A percentile compares a stretch with the other conserved stretches of the same genome.
Conservation (phyloP, 1,140 invertebrate species). For the Phortica variegata region DNA sequence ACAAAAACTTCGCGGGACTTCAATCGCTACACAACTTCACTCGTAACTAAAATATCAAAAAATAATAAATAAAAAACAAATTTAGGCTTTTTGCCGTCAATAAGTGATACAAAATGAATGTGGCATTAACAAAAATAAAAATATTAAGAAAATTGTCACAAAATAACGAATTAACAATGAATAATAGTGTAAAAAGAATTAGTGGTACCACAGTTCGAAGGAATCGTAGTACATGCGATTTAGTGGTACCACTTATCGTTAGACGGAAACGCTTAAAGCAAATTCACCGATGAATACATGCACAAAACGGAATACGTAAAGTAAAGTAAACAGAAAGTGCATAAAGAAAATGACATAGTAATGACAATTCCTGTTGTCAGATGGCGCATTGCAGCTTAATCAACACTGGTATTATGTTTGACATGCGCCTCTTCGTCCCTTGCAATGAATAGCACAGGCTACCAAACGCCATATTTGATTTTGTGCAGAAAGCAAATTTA, state of each 20-base stretch:
- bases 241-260: constrained; percentile 44
- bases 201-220: constrained; percentile 33
- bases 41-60: too few species aligned
- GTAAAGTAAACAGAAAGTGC: constrained; percentile 25
- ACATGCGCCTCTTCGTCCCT: too few species aligned
- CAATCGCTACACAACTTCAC: too few species aligned
- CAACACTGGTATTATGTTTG: constrained; percentile 30
- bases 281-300: constrained; percentile 38
- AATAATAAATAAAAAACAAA: too few species aligned
- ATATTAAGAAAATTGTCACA: constrained; percentile 16
- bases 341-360: constrained; percentile 8
- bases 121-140: too few species aligned
- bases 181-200: constrained; percentile 26
- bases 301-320: constrained; percentile 32
- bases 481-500: constrained; percentile 29
- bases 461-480: constrained; percentile 45
- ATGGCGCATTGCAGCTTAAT: constrained; percentile 16
- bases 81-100: too few species aligned
- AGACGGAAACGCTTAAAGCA: constrained; percentile 37
- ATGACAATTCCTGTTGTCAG: constrained; percentile 11
- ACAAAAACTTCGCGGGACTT: too few species aligned
- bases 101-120: too few species aligned
- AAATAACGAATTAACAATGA: constrained; percentile 41
- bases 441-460: too few species aligned
- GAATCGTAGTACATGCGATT: constrained; percentile 35